These are phyloP conservation scores for Cydia splendana DNA, from an alignment of 1,140 invertebrate genomes.

Conservation along the genomic window DNA sequence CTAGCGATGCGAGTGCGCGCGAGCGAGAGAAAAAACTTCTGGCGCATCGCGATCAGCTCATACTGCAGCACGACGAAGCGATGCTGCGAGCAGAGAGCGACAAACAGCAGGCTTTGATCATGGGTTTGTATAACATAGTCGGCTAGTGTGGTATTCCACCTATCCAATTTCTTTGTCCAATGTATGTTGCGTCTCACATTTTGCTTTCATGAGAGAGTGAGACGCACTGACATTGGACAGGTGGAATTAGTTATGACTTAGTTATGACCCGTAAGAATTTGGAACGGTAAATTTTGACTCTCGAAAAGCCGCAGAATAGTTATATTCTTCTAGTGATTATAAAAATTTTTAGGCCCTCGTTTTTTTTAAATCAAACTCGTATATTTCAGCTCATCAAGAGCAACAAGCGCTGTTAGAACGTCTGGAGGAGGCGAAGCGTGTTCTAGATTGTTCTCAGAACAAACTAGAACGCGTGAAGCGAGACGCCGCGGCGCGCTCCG, in stretches of 20 bases:
- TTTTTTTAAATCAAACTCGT: background rate
- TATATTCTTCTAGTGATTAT: too few relatives aligned
- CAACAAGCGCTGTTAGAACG: constrained; percentile 90
- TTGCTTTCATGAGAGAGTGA: too few relatives aligned
- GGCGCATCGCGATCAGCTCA: constrained; percentile 87
- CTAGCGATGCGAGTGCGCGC: constrained; percentile 85
- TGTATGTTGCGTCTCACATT: too few relatives aligned
- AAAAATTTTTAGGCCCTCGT: background rate
- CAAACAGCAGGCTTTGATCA: constrained; percentile 91
- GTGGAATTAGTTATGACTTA: too few relatives aligned
- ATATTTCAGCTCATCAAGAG: constrained; percentile 87
- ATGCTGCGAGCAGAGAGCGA: constrained; percentile 92
- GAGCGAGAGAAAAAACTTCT: constrained; percentile 87
- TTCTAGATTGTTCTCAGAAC: constrained; percentile 86
- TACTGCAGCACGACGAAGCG: constrained; percentile 91
- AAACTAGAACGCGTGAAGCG: constrained; percentile 84
- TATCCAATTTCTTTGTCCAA: too few relatives aligned
- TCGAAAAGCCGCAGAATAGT: too few relatives aligned
- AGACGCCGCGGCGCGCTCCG: constrained; percentile 84
- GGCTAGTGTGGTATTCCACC: too few relatives aligned
- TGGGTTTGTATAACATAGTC: constrained; percentile 80
- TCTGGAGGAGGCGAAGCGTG: constrained; percentile 84
- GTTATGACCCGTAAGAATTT: too few relatives aligned
- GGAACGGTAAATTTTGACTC: background rate
- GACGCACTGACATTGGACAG: too few relatives aligned